These are phyloP conservation scores for Andrena haemorrhoa DNA, from an alignment of 2,888 invertebrate genomes.

Conservation along the genomic window DNA sequence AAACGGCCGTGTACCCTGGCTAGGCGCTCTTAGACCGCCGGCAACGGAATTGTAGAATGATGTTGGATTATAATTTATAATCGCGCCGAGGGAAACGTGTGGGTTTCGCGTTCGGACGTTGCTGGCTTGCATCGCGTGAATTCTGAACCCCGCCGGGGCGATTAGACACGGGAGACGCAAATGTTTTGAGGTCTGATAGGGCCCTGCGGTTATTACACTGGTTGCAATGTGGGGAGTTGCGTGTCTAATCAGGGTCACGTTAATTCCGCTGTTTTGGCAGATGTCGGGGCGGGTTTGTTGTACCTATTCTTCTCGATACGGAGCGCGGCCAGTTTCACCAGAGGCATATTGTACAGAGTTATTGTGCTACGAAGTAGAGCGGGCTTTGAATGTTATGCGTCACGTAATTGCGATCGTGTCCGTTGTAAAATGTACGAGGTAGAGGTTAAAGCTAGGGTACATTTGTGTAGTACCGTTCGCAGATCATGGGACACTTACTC, in stretches of 20 bases:
- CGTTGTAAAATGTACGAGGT: conserved; percentile 7
- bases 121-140: conserved; percentile 9
- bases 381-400: not conserved
- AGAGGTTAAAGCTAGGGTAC: not conserved
- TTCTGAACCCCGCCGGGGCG: not conserved
- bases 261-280: conserved; percentile 29
- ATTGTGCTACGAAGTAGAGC: conserved; percentile 24
- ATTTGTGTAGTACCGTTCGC: no score
- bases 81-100: not conserved
- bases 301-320: conserved; percentile 2
- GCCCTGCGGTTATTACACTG: not conserved
- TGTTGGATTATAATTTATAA: conserved; percentile 35
- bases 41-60: not conserved
- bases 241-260: conserved; percentile 8
- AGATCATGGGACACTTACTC: no score
- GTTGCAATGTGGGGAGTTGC: conserved; percentile 20
- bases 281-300: not conserved
- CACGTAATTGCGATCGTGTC: conserved; percentile 22
- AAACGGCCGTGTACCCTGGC: conserved; percentile 12
- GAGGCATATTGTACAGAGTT: conserved; percentile 12
- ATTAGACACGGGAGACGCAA: conserved; percentile 5
- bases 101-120: conserved; percentile 1
- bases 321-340: not conserved
- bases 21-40: not conserved
- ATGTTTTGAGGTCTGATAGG: conserved; percentile 14